Conservation (phyloP, 2,888 invertebrate genomes). For the Himalopsyche anomala region DNA sequence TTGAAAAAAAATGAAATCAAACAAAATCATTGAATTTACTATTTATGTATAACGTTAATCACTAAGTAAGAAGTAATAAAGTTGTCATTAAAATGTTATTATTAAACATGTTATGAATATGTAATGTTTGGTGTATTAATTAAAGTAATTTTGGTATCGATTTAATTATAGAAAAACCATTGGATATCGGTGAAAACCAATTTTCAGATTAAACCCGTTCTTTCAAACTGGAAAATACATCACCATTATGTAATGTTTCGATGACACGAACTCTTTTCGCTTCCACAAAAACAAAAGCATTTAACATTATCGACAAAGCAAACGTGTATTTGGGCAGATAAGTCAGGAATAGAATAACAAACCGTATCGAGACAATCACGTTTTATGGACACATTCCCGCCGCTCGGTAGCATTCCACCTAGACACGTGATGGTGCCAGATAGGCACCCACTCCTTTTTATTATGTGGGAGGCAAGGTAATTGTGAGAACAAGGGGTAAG, state of each 20-base stretch:
- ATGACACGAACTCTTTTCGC: slow-evolving; percentile 16
- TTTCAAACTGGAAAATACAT: not conserved
- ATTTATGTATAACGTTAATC: too few species aligned
- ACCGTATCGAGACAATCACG: slow-evolving; percentile 51
- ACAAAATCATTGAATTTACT: too few species aligned
- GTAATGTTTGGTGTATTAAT: too few species aligned
- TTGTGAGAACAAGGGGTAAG: not conserved
- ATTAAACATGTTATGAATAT: too few species aligned
- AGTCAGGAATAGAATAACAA: slow-evolving; percentile 31
- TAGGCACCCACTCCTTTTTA: slow-evolving; percentile 6
- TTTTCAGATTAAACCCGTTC: slow-evolving; percentile 22
- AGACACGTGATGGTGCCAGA: slow-evolving; percentile 46
- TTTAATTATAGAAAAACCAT: not conserved
- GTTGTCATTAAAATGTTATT: too few species aligned
- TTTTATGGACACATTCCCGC: slow-evolving; percentile 48
- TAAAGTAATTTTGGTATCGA: too few species aligned
- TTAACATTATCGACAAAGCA: slow-evolving; percentile 26
- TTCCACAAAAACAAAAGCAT: slow-evolving; percentile 19
- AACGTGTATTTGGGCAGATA: slow-evolving; percentile 6
- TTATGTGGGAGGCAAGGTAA: not conserved
- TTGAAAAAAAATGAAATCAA: too few species aligned
- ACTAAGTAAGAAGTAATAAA: too few species aligned
- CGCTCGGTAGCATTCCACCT: slow-evolving; percentile 1
- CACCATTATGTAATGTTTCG: not conserved
- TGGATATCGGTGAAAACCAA: not conserved